These are phyloP conservation scores for Spheniscus mendiculus DNA, from an alignment of 2,113 vertebrate genomes.

Conservation along the genomic window DNA sequence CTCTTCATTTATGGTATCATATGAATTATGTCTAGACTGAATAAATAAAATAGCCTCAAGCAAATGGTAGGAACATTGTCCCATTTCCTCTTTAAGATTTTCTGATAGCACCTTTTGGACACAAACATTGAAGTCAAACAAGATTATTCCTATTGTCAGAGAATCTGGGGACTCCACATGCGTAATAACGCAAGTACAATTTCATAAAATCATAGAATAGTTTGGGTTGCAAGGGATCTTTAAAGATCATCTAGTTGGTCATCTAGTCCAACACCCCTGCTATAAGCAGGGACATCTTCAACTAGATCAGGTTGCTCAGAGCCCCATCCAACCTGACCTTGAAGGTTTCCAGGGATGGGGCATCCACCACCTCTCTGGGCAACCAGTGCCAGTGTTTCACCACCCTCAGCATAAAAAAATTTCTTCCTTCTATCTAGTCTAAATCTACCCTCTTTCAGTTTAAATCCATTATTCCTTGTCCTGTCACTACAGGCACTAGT, in stretches of 20 bases:
- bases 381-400: neutral
- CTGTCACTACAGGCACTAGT: accelerated
- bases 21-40: neutral
- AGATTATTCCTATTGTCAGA: neutral
- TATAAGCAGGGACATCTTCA: no score
- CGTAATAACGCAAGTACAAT: neutral
- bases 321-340: neutral
- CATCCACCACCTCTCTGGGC: neutral
- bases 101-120: neutral
- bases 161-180: no score
- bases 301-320: neutral
- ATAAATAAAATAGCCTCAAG: neutral
- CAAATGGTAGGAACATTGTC: neutral
- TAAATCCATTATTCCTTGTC: neutral
- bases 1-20: neutral
- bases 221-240: neutral
- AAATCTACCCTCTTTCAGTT: neutral
- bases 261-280: neutral
- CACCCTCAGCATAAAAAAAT: neutral
- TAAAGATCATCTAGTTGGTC: no score
- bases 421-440: neutral
- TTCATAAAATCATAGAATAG: neutral
- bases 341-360: neutral
- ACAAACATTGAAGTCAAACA: accelerated
- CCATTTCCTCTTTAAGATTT: neutral